Evolutionary conservation across 2,113 vertebrate genomes (phyloP).

Genomic region (Lophotis ruficrista): DNA sequence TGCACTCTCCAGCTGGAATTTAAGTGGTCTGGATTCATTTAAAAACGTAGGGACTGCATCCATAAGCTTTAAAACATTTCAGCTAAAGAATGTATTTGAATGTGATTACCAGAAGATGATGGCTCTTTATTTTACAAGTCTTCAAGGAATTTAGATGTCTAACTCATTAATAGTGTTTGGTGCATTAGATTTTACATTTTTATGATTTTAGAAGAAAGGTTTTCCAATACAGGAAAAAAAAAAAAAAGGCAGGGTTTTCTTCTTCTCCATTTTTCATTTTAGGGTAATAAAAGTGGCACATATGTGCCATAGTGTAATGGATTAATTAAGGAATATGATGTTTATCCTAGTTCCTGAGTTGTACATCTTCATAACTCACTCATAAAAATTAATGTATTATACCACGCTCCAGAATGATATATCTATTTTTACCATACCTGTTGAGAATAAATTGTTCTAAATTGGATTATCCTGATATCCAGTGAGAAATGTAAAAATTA

Average conservation of each 20-base stretch:
- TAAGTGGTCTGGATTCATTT: neutral
- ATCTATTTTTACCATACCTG: constrained; percentile 75
- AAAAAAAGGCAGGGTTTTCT: neutral
- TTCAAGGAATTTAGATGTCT: constrained; percentile 65
- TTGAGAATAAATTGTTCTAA: constrained; percentile 75
- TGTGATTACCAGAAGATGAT: constrained; percentile 51
- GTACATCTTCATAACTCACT: constrained; percentile 78
- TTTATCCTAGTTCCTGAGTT: constrained; percentile 76
- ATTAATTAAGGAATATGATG: constrained; percentile 82
- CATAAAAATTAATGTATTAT: constrained; percentile 79
- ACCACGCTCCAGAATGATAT: constrained; percentile 57
- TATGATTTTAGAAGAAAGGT: constrained; percentile 67
- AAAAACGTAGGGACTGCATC: neutral
- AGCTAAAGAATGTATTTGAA: constrained; percentile 31
- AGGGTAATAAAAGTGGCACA: constrained; percentile 75
- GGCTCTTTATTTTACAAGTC: constrained; percentile 68
- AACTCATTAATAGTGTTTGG: constrained; percentile 73
- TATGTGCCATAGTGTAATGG: constrained; percentile 73
- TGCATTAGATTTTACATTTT: constrained; percentile 64
- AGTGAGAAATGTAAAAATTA: constrained; percentile 59
- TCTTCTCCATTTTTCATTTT: constrained; percentile 71
- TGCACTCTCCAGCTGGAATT: neutral
- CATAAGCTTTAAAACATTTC: constrained; percentile 22
- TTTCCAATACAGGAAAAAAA: constrained; percentile 56
- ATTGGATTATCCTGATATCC: constrained; percentile 69